Evolutionary conservation across 2,888 invertebrate species (phyloP), one percentile per base, ranked within the genome.

Genomic region (Ceratothoa steindachneri): DNA sequence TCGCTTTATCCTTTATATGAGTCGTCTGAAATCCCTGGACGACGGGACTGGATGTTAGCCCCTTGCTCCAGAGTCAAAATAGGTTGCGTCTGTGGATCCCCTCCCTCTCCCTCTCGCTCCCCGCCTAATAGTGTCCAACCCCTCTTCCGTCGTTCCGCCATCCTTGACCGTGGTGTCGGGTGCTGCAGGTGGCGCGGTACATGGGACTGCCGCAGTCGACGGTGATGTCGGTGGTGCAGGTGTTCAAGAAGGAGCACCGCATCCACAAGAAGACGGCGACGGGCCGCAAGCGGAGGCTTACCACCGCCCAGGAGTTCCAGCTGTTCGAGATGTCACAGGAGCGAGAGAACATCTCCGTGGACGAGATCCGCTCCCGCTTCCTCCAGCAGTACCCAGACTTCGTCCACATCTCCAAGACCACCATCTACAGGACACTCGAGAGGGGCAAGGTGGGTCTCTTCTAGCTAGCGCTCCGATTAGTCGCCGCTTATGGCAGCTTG

Each of bases 251-350:
- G 66, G 79, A 79, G 64, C 76, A 76, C 30, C 70, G 79, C n/a
- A 79, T 79, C 29, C 79, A 79, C 67, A 79, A 79, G 68, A 79
- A 79, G 67, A 79, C 79, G 27, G 79, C 79, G 27, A 79, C 79
- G 7, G 79, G 79, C 5, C 66, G 79, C n/a, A 79, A 79, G 65
- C 60, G 79, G 19, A 73, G 79, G 15, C 74, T 79, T 9, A 79
- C 79, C 28, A 79, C 76, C 22, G 76, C 75, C 27, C 79, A 79
- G 66, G 79, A 79, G 28, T 76, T 76, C 66, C 75, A 76, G 70
- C 66, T 79, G 15, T 79, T 76, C 65, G 79, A 79, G 69, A 79
- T 79, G 79, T 79, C 79, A 19, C 72, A 74, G 72, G 79, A 79
- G 53, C 55, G 79, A 30, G 79, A 79, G 27, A 79, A 79, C 51